Percentiles rank a stretch among this genome's conserved stretches.
These are phyloP conservation scores for Sminthurinus signatus DNA, from an alignment of 1,140 invertebrate genomes.

Conservation along the genomic window DNA sequence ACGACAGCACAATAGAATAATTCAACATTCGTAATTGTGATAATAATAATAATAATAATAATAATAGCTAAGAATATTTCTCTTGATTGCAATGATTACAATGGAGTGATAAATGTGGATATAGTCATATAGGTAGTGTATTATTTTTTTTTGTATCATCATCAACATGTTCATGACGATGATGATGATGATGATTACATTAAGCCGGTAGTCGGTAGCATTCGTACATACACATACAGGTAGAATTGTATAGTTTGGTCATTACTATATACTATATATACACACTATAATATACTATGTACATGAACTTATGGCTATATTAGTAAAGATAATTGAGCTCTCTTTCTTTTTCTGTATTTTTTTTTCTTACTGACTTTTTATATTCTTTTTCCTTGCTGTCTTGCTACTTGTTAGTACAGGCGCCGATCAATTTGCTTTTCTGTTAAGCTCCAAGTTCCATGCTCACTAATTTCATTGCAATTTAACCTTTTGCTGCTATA, in stretches of 20 bases:
- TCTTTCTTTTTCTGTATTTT: neutral
- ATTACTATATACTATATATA: no score
- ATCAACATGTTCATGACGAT: no score
- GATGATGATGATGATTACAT: no score
- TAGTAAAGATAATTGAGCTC: slow-evolving; percentile 1
- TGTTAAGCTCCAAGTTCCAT: no score
- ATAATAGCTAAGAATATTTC: slow-evolving; percentile 4
- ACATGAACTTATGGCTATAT: no score
- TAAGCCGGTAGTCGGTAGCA: no score
- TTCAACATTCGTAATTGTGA: neutral
- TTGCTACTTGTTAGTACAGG: slow-evolving; percentile 13
- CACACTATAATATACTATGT: no score
- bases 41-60: neutral
- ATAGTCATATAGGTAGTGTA: no score
- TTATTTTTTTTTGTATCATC: no score
- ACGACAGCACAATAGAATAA: slow-evolving; percentile 8
- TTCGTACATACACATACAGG: no score
- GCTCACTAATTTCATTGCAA: slow-evolving; percentile 13
- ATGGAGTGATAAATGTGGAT: neutral
- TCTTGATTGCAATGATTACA: slow-evolving; percentile 3
- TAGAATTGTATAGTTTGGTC: no score
- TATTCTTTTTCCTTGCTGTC: neutral
- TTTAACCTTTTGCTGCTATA: slow-evolving; percentile 17
- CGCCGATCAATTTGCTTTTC: slow-evolving; percentile 5
- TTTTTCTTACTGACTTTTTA: neutral